A percentile compares a stretch with the other conserved stretches of the same genome.
Conservation (phyloP, 2,888 invertebrate genomes). For the Drosophila percnosoma region DNA sequence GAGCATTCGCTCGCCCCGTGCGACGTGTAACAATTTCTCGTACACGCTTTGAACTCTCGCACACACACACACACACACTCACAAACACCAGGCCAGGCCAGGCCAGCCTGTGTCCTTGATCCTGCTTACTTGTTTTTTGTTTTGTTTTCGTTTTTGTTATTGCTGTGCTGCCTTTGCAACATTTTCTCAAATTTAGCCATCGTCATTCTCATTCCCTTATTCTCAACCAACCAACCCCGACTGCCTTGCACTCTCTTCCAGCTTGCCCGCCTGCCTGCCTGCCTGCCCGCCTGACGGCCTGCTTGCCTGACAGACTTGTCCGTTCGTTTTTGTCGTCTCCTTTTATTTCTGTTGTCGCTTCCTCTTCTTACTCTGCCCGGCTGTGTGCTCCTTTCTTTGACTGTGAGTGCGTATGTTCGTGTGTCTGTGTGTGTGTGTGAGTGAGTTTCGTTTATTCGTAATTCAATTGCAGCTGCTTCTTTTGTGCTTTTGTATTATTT, state of each 20-base stretch:
- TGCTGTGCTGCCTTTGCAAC: conserved; percentile 46
- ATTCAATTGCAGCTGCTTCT: conserved; percentile 83
- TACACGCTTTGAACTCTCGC: conserved; percentile 45
- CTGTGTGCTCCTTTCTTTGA: conserved; percentile 57
- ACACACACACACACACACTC: conserved; percentile 4
- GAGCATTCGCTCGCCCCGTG: conserved; percentile 35
- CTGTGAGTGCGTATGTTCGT: conserved; percentile 24
- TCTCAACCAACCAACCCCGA: conserved; percentile 37
- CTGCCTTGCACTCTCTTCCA: conserved; percentile 6
- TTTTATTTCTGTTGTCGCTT: conserved; percentile 33
- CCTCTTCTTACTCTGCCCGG: conserved; percentile 40
- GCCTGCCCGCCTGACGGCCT: conserved; percentile 3
- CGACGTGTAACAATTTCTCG: conserved; percentile 69
- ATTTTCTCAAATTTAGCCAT: conserved; percentile 53
- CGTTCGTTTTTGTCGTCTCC: conserved; percentile 54
- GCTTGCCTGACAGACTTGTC: conserved; percentile 23
- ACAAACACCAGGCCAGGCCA: conserved; percentile 14
- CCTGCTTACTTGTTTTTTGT: conserved; percentile 71
- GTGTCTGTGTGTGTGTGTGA: conserved; percentile 7
- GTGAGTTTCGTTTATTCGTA: conserved; percentile 53
- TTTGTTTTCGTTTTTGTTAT: conserved; percentile 18
- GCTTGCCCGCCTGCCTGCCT: background rate
- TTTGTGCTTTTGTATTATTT: conserved; percentile 57
- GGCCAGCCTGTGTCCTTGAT: conserved; percentile 78
- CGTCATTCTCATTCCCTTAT: conserved; percentile 37